Conservation (phyloP, 2,888 invertebrate species). For the Phorcus lineatus region DNA sequence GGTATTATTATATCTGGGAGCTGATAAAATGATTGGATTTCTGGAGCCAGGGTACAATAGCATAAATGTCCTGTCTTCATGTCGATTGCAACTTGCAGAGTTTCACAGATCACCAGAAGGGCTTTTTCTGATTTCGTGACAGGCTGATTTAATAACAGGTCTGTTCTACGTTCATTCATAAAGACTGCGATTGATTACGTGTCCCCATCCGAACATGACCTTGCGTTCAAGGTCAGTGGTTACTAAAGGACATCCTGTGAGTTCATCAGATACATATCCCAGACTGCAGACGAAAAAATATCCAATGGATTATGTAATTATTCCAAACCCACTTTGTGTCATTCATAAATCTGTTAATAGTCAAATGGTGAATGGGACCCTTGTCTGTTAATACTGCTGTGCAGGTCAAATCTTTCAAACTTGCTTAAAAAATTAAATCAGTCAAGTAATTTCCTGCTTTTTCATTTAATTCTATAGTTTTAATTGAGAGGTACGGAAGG, state of each 20-base stretch:
- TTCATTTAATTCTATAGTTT: too few species aligned
- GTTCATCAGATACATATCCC: background rate
- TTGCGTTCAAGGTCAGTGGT: constrained; percentile 4
- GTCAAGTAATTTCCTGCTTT: too few species aligned
- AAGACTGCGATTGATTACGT: background rate
- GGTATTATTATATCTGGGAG: background rate
- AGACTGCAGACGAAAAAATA: background rate
- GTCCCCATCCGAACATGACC: background rate
- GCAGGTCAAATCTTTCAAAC: too few species aligned
- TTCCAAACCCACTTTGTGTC: background rate
- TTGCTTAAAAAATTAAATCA: too few species aligned
- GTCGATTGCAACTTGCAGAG: too few species aligned
- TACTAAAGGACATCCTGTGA: background rate
- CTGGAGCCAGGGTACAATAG: background rate
- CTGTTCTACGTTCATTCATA: background rate
- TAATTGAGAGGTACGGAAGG: too few species aligned
- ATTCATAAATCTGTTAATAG: constrained; percentile 10
- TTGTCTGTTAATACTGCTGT: too few species aligned
- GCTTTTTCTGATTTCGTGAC: too few species aligned
- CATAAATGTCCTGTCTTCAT: background rate
- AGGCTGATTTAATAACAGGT: background rate
- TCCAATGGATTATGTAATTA: background rate
- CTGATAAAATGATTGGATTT: constrained; percentile 10
- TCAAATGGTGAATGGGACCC: too few species aligned
- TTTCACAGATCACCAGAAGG: too few species aligned